Conservation (phyloP, 2,113 vertebrate species). For the Alexandromys fortis region DNA sequence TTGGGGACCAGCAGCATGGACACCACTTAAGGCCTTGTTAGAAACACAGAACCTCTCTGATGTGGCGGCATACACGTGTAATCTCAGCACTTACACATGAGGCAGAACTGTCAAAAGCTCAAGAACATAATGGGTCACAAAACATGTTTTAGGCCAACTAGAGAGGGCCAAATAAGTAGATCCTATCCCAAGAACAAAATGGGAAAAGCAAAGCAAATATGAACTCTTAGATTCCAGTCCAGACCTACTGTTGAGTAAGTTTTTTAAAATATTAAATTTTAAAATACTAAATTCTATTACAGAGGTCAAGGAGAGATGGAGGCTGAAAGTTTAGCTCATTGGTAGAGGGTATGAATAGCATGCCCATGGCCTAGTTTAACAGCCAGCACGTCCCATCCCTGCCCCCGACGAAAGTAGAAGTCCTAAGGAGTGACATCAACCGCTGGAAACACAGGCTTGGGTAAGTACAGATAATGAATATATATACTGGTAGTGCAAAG, state of each 20-base stretch:
- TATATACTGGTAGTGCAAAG: not conserved
- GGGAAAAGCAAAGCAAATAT: not conserved
- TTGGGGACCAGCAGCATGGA: not conserved
- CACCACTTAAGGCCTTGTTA: not conserved
- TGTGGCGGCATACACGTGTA: not conserved
- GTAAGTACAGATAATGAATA: not conserved
- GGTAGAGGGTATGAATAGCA: not conserved
- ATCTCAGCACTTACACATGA: not conserved
- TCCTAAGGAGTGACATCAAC: not conserved
- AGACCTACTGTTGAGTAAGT: not conserved
- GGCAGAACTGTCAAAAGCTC: not conserved
- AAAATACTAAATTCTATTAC: constrained; percentile 16
- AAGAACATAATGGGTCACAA: not conserved
- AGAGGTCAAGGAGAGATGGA: not conserved
- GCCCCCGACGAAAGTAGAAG: not conserved
- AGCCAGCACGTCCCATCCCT: not conserved
- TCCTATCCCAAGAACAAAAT: not conserved
- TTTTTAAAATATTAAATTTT: constrained; percentile 20
- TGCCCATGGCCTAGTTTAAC: not conserved
- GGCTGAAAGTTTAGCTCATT: not conserved
- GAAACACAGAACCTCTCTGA: not conserved
- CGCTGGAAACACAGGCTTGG: not conserved
- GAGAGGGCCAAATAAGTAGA: not conserved
- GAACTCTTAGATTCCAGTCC: not conserved
- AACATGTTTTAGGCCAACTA: not conserved